Base-by-base conservation (phyloP, 92 coral and sea anemone genomes). In the Palythoa heliodiscus region DNA sequence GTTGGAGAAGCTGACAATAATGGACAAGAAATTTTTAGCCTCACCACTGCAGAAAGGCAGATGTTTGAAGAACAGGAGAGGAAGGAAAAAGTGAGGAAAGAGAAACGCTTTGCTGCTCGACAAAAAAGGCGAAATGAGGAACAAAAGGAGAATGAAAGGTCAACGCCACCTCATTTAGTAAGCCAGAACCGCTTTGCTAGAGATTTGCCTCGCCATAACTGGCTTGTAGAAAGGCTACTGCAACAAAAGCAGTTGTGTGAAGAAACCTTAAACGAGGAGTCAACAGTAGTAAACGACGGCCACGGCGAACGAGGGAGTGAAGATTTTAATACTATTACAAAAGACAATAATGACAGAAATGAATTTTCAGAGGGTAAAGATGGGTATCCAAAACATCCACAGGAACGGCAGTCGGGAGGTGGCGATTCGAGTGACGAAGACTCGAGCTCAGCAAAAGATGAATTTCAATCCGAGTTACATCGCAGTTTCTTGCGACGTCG, bases 121-220 rank as follows among this genome's bases (percentile, higher is more conserved):
- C 92, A 89, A 55, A 92, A 94, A 78, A 81, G 93, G 70, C 89
- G 91, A 70, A 89, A 89, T 39, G 95, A 95, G 11, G 95, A 91
- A 47, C 91, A 92, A 43, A 93, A 87, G 70, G 99, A 89, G 12
- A 91, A 76, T 60, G 98, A 94, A 55, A 92, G 98, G 55, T 86
- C 98, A 35, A 94, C 98, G 13, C 98, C 98, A 7, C 98, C 98
- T 47, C 95, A 94, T 84, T 81, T 94, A 52, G 91, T 95, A 69
- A 93, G 98, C 57, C 98, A 97, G 84, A 93, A 97, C 87, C 95
- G 99, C 78, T 93, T 95, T 67, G 97, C 95, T 23, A 93, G 98
- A 72, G 99, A 97, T 85, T 93, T 97, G 35, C 99, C 99, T 40
- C 88, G 99, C 19, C 99, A 97, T 78, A 97, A 97, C 93, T 97